Base-by-base conservation (phyloP, 2,888 invertebrate species). In the Troglohyphantes excavatus region DNA sequence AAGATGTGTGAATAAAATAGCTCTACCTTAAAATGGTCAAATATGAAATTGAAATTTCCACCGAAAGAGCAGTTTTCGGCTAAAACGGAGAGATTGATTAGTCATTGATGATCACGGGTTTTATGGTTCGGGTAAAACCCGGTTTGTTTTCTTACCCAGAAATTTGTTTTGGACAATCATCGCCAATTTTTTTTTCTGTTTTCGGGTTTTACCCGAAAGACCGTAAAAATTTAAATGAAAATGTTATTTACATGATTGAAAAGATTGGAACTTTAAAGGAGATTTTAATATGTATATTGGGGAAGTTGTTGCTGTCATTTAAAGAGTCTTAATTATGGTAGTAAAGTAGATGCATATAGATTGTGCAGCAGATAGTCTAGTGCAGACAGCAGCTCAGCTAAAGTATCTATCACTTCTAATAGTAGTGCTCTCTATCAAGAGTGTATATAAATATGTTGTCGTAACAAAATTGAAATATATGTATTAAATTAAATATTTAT, bases 1-100 rank as follows among this genome's bases (percentile, higher is more conserved):
- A 81, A 73, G 70, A 87, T 61, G 46, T 73, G 70, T 87, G 29
- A 81, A 79, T 86, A 89, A 89, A 86, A 72, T 67, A 68, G 65
- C 88, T 89, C 88, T 89, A 89, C 88, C 88, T 89, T 89, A 89
- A 89, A 89, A 89, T 82, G 88, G 68, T 68, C 82, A 89, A 89
- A 89, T 89, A 89, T 76, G 82, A 89, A 81, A 89, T 82, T 89
- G 82, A 89, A 89, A 76, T 82, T 89, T 76, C 75, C 67, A 27
- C 68, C 68, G 70, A 89, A 89, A 89, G 68, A 46, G 68, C 75
- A 70, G 76, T 43, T 68, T 73, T 89, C 76, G 75, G 82, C 88
- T 89, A 89, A 68, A 89, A 89, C 88, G 88, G 82, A 89, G 88
- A 89, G 88, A 27, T 59, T 61, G 76, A 68, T 89, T 89, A 89